Conservation (phyloP, 2,797 vertebrate genomes). For the Heterohyrax brucei region DNA sequence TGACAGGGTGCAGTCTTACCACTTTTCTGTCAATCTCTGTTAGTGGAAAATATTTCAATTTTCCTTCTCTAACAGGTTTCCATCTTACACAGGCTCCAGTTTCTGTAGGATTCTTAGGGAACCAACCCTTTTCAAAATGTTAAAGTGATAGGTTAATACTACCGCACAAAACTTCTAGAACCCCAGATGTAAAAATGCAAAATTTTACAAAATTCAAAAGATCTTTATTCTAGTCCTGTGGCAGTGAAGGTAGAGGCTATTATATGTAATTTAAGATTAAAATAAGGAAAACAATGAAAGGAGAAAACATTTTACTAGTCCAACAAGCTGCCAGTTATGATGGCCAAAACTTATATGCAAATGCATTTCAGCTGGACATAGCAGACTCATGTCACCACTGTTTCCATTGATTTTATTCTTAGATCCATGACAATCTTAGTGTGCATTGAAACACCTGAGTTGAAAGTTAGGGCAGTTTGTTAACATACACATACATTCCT, state of each 20-base stretch:
- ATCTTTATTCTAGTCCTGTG: not conserved
- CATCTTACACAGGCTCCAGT: not conserved
- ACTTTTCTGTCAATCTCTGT: not conserved
- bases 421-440: not conserved
- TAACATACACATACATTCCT: not conserved
- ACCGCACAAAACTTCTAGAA: slow-evolving; percentile 20
- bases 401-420: slow-evolving; percentile 12
- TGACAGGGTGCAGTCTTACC: too few species aligned
- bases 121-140: slow-evolving; percentile 20
- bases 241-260: not conserved
- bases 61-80: not conserved
- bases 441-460: not conserved
- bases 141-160: slow-evolving; percentile 32
- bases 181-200: slow-evolving; percentile 26
- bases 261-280: slow-evolving; percentile 11
- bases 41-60: not conserved
- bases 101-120: not conserved
- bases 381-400: slow-evolving; percentile 9
- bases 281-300: slow-evolving; percentile 43
- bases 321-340: not conserved
- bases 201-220: slow-evolving; percentile 51
- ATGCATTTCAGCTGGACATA: slow-evolving; percentile 26
- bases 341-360: slow-evolving; percentile 29
- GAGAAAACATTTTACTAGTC: not conserved
- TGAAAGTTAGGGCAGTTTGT: not conserved